Evolutionary conservation across 2,113 vertebrate species (phyloP), one percentile per base, ranked within the genome.

Genomic region (Pituophis catenifer): DNA sequence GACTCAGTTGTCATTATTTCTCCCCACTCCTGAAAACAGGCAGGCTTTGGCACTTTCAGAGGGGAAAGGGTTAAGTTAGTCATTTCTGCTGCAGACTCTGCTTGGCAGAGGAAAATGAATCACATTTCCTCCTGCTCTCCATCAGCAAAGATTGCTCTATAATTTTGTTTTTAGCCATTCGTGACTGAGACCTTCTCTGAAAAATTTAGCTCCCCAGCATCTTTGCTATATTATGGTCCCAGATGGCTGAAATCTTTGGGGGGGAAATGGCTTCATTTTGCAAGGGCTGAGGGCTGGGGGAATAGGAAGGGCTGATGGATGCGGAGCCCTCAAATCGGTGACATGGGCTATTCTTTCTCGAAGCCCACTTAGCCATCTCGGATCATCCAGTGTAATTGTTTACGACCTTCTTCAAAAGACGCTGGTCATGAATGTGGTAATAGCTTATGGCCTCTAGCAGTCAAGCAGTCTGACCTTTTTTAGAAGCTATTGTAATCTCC

Each of bases 81-180:
- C 57, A 59, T 94, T 58, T 58, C 75, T 91, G 88, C 90, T 94
- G 94, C 94, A 96, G 92, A 95, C 92, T 92, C 96, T 97, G 95
- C 95, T 0, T 62, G 94, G 89, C 95, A 95, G 97, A 97, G 97
- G 94, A 97, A 97, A 97, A 97, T 97, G 97, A 97, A 97, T 97
- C 97, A 97, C 97, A 97, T 96, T 97, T 97, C 96, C 97, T 97
- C 97, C 96, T 96, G 94, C 94, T 97, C 95, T 96, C 96, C 95
- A 96, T 97, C 96, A 97, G 97, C 94, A 48, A 93, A 97, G 96
- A 97, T 97, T 97, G 97, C 96, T 97, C 96, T 97, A 94, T 97
- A 97, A 97, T 97, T 97, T 97, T 97, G 97, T 97, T 97, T 97
- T 97, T 97, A 97, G 96, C 97, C 96, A 97, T 97, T 97, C 95